Conservation (phyloP, 2,113 vertebrate species). For the sheep (Ovis aries) region DNA sequence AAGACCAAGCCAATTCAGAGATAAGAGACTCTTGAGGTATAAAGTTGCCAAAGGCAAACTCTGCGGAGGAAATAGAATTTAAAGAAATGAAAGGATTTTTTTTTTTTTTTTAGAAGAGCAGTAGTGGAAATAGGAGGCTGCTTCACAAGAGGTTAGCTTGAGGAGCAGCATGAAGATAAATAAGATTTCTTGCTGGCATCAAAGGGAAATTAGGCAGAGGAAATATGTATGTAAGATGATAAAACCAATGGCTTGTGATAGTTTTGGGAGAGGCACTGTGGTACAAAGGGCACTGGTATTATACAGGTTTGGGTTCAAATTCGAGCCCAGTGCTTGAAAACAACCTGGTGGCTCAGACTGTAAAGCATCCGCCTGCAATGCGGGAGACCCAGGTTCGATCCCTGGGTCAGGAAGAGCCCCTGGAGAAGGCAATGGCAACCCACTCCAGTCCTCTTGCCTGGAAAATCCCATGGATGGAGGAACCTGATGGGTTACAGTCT, state of each 20-base stretch:
- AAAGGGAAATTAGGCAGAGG: background rate
- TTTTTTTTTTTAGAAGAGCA: background rate
- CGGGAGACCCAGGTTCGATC: rapidly evolving
- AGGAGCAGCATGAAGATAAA: background rate
- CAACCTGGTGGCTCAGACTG: background rate
- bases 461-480: background rate
- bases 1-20: background rate
- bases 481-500: background rate
- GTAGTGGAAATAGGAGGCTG: background rate
- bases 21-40: background rate
- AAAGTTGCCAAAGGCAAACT: background rate
- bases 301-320: background rate
- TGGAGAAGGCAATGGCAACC: background rate
- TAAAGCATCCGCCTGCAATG: rapidly evolving
- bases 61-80: background rate
- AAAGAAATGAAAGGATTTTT: background rate
- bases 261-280: background rate
- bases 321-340: background rate
- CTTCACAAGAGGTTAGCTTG: background rate
- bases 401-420: background rate
- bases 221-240: background rate
- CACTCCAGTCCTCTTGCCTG: background rate
- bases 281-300: background rate
- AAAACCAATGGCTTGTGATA: background rate
- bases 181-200: background rate